phyloP scores from a whole-genome alignment of 2,113 vertebrate genomes.

The Rhynchomys soricoides region DNA sequence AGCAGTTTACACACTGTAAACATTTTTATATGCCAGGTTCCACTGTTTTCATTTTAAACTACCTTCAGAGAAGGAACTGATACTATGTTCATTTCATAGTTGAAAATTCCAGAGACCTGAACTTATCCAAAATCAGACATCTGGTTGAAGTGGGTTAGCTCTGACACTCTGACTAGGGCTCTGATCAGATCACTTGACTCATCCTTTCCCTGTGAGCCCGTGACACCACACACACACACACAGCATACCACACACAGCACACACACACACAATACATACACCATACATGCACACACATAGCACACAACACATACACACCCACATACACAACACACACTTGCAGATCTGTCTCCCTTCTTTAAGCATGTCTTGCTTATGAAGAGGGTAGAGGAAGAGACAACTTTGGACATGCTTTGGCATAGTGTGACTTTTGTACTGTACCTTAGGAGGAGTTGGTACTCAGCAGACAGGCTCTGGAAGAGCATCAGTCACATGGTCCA shows the following conservation, averaged over 20 bases:
- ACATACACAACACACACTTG: neutral
- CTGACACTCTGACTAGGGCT: neutral
- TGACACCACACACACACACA: neutral
- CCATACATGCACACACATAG: neutral
- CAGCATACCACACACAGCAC: neutral
- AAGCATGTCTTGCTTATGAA: neutral
- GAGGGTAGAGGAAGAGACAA: neutral
- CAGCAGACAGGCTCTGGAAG: constrained; percentile 69
- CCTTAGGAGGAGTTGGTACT: constrained; percentile 69
- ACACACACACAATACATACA: neutral
- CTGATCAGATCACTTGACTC: neutral
- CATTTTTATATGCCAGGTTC: neutral
- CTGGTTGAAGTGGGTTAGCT: neutral
- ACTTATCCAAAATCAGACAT: neutral
- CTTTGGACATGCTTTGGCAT: neutral
- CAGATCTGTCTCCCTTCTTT: neutral
- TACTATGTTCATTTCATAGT: neutral
- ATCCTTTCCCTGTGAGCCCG: neutral
- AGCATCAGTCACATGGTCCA: constrained; percentile 25
- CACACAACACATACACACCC: neutral
- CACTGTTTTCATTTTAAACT: neutral
- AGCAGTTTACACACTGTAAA: neutral
- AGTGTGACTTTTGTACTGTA: neutral
- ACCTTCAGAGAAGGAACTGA: neutral
- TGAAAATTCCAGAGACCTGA: neutral